Conservation (phyloP, 1,140 invertebrate genomes). For the Drosophila pectinifera region DNA sequence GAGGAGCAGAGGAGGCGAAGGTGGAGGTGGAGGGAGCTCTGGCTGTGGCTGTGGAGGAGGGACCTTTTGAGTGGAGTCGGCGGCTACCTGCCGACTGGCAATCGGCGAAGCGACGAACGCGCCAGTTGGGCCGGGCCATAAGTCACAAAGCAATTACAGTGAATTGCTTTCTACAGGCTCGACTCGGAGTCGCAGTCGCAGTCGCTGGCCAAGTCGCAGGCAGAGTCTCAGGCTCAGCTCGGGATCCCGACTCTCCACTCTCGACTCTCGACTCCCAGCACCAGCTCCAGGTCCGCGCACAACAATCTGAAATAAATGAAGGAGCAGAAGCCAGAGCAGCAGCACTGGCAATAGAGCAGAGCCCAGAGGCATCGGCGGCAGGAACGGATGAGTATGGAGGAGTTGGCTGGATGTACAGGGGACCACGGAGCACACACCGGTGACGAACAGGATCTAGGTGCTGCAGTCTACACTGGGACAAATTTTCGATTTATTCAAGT, state of each 20-base stretch:
- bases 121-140: conserved; percentile 79
- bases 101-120: conserved; percentile 57
- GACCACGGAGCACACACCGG: conserved; percentile 1
- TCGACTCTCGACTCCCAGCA: conserved; percentile 11
- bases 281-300: conserved; percentile 21
- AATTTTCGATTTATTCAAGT: too few relatives aligned
- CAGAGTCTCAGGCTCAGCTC: conserved; percentile 12
- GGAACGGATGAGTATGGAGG: conserved; percentile 32
- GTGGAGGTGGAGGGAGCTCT: background rate
- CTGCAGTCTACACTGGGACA: background rate
- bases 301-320: conserved; percentile 65
- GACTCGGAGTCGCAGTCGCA: conserved; percentile 1
- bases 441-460: background rate
- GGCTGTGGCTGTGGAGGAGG: conserved; percentile 9
- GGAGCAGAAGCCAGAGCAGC: conserved; percentile 43
- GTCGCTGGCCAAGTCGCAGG: conserved; percentile 7
- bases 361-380: conserved; percentile 64
- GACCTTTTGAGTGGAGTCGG: conserved; percentile 34
- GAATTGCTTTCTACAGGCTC: conserved; percentile 76
- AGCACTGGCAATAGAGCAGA: conserved; percentile 50
- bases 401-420: conserved; percentile 11
- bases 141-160: conserved; percentile 84
- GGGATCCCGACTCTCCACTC: conserved; percentile 11
- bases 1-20: too few relatives aligned
- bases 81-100: conserved; percentile 67